Percentiles rank a stretch among this genome's conserved stretches.
phyloP scores from a whole-genome alignment of 2,888 invertebrate genomes.

The Perizoma flavofasciatum region DNA sequence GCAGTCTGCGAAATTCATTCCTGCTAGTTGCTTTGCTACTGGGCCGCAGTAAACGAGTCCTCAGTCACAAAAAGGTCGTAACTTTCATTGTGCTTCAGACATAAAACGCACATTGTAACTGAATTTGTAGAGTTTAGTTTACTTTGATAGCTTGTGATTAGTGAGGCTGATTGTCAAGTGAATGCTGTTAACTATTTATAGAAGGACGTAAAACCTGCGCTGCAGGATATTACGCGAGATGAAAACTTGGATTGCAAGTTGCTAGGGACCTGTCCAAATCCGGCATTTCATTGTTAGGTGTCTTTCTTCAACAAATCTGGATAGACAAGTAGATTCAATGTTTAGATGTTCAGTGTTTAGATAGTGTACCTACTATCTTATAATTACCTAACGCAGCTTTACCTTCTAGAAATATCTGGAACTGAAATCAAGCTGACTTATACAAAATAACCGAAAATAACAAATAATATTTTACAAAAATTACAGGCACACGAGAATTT shows the following conservation, averaged over 20 bases:
- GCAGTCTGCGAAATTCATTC: conserved; percentile 72
- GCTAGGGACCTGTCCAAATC: conserved; percentile 21
- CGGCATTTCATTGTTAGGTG: no score
- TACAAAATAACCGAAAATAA: no score
- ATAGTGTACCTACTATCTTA: no score
- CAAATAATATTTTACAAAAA: no score
- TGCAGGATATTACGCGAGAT: conserved; percentile 70
- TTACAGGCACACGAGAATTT: no score
- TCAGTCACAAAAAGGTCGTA: conserved; percentile 34
- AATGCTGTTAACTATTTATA: conserved; percentile 66
- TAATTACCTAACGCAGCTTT: no score
- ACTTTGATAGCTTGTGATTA: conserved; percentile 15
- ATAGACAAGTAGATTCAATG: no score
- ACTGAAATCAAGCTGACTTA: no score
- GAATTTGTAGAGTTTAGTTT: conserved; percentile 41
- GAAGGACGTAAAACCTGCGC: conserved; percentile 74
- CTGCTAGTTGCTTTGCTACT: conserved; percentile 63
- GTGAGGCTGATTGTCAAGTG: conserved; percentile 43
- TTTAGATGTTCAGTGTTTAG: no score
- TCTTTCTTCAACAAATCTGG: no score
- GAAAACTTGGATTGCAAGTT: conserved; percentile 62
- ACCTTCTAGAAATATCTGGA: no score
- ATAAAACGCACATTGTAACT: conserved; percentile 40
- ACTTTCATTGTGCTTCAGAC: conserved; percentile 13
- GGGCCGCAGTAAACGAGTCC: conserved; percentile 60